Base-by-base conservation (phyloP, 2,113 vertebrate genomes). In the Salvelinus alpinus region DNA sequence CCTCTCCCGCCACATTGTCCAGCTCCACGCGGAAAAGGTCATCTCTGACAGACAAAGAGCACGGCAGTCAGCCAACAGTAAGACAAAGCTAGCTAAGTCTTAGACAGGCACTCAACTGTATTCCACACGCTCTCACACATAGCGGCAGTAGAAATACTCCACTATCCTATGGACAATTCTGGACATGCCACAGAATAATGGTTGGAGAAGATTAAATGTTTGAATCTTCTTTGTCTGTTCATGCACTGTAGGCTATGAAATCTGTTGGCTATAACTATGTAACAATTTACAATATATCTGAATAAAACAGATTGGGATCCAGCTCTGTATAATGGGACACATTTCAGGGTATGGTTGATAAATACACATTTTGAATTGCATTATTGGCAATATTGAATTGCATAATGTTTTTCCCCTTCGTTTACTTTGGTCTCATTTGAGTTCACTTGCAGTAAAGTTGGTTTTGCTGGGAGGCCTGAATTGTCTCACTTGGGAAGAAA, bases 1-100 rank as follows among this genome's bases (percentile, higher is more conserved):
- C 97, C 0, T 93, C 85, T 24, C 93, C 90, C 0, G 89, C 85
- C 16, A 91, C 83, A 8, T 94, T 94, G 82, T 99, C 96, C 93
- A 99, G 81, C 86, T 96, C 96, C 81, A 99, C 92, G 0, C 96
- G 93, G 88, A 95, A 99, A 75, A 99, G 90, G 72, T 95, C 95
- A 92, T 99, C 97, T 90, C 97, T 98, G 89, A 7, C 18, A 86
- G 34, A 70, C 64, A 81, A 59, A 60, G 31, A 51, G 1, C 5
- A 74, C 25, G 59, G 60, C 44, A 22, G 68, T 71, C 18, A 71
- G 22, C 11, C 34, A 77, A 54, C 31, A 12, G 14, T 48, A 71
- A 14, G 12, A 66, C 64, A 57, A 78, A 72, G 68, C 59, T n/a
- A n/a, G n/a, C n/a, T 62, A 62, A 16, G 59, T 54, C 51, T 18